Evolutionary conservation across 2,888 invertebrate species (phyloP), one percentile per base, ranked within the genome.

Genomic region (Mechanitis mazaeus): DNA sequence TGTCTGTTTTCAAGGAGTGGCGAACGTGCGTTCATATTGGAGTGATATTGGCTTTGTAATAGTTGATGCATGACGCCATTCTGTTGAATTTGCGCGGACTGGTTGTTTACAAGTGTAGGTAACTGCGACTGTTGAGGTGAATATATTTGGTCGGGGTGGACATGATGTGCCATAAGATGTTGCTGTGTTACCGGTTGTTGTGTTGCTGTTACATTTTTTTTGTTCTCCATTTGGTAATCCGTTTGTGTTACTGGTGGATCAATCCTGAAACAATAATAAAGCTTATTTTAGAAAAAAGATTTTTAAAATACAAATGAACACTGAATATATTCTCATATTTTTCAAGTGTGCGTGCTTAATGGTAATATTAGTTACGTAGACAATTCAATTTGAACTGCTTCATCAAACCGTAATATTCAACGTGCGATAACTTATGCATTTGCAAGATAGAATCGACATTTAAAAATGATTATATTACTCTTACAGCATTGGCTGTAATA

Each of bases 241-340:
- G 84, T 87, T 78, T 92, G 93, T 69, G 93, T 90, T 78, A 92
- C 91, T 71, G 94, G 93, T 77, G 94, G 93, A 80, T 94, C 94
- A 88, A 94, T 91, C 94, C 94, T 94, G 87, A 56, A 90, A 89
- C 80, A 84, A 86, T 60, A 63, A 50, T 11, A 7, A 50, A 31
- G 6, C 42, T 31, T 31, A 31, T 31, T 47, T 4, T 31, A 68
- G 66, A 73, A 69, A 67, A 1, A 6, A 66, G 35, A 60, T 63
- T 61, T 68, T 64, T 11, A n/a, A 9, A 11, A 55, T n/a, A 20
- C 1, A 11, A 35, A 7, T 54, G 54, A 54, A 33, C 3, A 12
- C n/a, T 50, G 31, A 42, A 45, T 54, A 58, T 45, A 9, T 42
- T 31, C n/a, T n/a, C n/a, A 38, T 54, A 57, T 9, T 42, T 33